Evolutionary conservation across 2,113 vertebrate species (phyloP), one percentile per base, ranked within the genome.

Genomic region (Pedionomus torquatus): DNA sequence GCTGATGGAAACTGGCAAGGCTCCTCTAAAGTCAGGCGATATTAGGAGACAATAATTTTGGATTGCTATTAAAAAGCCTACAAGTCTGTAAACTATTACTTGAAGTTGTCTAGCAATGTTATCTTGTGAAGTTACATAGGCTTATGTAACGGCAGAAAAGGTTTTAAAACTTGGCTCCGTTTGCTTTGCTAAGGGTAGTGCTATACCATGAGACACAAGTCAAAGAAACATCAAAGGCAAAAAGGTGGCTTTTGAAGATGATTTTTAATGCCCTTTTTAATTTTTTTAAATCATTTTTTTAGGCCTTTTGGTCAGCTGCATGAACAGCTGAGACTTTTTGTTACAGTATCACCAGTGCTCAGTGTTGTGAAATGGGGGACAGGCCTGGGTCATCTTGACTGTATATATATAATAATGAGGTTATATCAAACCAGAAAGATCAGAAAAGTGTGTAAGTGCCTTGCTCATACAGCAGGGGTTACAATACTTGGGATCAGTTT

Each of bases 21-120:
- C 54, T 97, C 37, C 65, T 76, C 63, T 19, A 61, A 93, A 89
- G n/a, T 72, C 74, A 57, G 58, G 84, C 10, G 41, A 71, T 79
- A 88, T 74, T 82, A 80, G 37, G 57, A 96, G 66, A 91, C 95
- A 94, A 76, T 90, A 25, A 78, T 69, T 96, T 72, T 85, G 70
- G 21, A 72, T 58, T 92, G 49, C 65, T 79, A 28, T 63, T 91
- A 44, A 79, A 85, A 92, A 95, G 48, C 39, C 75, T 92, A 54
- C 13, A 46, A 81, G 46, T 65, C 65, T 82, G 70, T 89, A 87
- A 96, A 76, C 24, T 54, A 63, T 48, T 76, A 65, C 44, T 49
- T 55, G 30, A 72, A 83, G 26, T 84, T 87, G 82, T 91, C 84
- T 93, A 83, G 93, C 91, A 79, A 37, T 49, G 44, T 92, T 91